Percentiles rank a stretch among this genome's conserved stretches.
Evolutionary conservation across 2,113 vertebrate species (phyloP).

Genomic region (Cephalopterus ornatus): DNA sequence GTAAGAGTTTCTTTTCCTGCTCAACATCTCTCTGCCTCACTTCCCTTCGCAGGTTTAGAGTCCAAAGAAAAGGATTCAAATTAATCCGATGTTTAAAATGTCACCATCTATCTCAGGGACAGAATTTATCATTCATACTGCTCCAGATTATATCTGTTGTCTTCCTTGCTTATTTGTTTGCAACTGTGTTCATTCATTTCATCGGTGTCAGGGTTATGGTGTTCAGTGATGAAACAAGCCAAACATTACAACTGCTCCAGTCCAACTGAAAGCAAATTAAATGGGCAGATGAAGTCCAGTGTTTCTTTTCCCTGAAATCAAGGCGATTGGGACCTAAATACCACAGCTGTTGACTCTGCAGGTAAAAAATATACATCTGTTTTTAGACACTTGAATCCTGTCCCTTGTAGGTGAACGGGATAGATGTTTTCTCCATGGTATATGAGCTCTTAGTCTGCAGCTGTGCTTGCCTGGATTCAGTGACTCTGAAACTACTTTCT

Average conservation of each 20-base stretch:
- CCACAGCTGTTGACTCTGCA: neutral
- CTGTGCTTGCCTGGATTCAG: neutral
- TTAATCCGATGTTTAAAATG: neutral
- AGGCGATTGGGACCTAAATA: neutral
- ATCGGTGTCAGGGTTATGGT: neutral
- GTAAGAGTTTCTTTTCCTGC: neutral
- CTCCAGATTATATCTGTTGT: neutral
- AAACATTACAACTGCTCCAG: neutral
- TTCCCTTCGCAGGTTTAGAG: neutral
- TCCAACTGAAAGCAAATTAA: neutral
- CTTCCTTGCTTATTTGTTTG: neutral
- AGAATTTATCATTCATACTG: neutral
- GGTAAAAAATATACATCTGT: neutral
- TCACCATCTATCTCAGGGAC: neutral
- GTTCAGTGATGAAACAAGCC: neutral
- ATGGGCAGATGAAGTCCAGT: neutral
- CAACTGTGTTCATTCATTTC: neutral
- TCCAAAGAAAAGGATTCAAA: neutral
- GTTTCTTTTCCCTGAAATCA: neutral
- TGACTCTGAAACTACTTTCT: neutral
- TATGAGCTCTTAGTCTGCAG: neutral
- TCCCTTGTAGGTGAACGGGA: neutral
- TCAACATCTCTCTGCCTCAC: neutral
- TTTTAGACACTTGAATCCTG: neutral
- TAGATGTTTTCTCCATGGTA: neutral